phyloP scores from a whole-genome alignment of 2,888 invertebrate species.

The Julus scandinavius region DNA sequence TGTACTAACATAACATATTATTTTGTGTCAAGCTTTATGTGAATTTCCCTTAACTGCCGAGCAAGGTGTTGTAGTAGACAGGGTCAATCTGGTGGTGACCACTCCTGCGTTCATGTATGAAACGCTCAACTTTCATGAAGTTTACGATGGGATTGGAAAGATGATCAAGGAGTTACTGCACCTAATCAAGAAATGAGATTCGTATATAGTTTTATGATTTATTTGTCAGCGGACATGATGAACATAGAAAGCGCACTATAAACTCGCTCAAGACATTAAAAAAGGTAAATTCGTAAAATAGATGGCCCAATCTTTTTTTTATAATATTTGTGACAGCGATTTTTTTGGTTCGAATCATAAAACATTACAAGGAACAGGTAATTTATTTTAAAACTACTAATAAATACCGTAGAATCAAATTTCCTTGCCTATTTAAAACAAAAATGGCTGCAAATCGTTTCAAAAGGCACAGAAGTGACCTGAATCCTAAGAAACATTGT shows the following conservation, averaged over 20 bases:
- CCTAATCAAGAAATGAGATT: conserved; percentile 57
- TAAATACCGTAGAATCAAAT: no score
- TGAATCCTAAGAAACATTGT: no score
- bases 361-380: no score
- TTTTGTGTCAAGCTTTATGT: background rate
- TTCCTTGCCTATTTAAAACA: no score
- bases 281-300: background rate
- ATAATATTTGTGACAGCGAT: background rate
- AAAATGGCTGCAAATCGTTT: no score
- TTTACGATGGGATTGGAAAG: conserved; percentile 70
- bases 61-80: conserved; percentile 68
- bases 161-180: conserved; percentile 66
- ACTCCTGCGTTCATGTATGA: conserved; percentile 72
- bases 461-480: no score
- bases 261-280: background rate
- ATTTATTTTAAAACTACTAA: no score
- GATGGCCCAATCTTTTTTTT: background rate
- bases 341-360: background rate
- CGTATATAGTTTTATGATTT: background rate
- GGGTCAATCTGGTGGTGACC: conserved; percentile 68
- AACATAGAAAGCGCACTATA: background rate
- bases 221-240: conserved; percentile 10
- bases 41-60: conserved; percentile 59
- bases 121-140: conserved; percentile 67
- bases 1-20: no score